These are phyloP conservation scores for Trinectes maculatus DNA, from an alignment of 2,113 vertebrate genomes.

Conservation along the genomic window DNA sequence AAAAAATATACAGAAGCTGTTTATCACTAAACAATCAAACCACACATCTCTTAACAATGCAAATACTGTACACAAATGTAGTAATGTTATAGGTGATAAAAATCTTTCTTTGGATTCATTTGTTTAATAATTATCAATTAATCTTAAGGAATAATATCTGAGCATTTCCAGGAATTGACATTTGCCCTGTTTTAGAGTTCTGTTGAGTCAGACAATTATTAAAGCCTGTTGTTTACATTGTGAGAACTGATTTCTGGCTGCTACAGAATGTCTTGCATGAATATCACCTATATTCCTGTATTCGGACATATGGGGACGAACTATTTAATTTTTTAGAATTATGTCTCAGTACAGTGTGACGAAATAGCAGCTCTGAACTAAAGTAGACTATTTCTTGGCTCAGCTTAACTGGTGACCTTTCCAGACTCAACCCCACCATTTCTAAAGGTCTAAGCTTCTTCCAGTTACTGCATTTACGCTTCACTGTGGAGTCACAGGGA, in stretches of 20 bases:
- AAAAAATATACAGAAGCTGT: no score
- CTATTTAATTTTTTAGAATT: conserved; percentile 7
- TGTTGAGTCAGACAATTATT: not conserved
- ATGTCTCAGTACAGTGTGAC: conserved; percentile 17
- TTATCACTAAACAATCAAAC: no score
- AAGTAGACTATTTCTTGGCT: conserved; percentile 23
- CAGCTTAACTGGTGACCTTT: conserved; percentile 31
- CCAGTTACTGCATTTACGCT: conserved; percentile 7
- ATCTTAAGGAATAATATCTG: not conserved
- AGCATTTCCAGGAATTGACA: not conserved
- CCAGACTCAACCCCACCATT: not conserved
- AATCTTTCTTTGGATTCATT: no score
- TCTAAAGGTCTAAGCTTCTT: not conserved
- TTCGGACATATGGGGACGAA: not conserved
- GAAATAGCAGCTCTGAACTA: conserved; percentile 10
- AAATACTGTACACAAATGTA: no score
- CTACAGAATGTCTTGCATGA: not conserved
- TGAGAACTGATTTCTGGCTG: not conserved
- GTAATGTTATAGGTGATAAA: no score
- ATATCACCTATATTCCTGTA: not conserved
- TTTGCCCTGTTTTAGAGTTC: not conserved
- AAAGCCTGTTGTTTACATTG: not conserved
- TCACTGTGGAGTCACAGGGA: not conserved
- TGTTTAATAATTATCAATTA: not conserved
- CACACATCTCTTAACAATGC: no score